Base-by-base conservation (phyloP, 2,888 invertebrate genomes). In the Cybosia mesomella region DNA sequence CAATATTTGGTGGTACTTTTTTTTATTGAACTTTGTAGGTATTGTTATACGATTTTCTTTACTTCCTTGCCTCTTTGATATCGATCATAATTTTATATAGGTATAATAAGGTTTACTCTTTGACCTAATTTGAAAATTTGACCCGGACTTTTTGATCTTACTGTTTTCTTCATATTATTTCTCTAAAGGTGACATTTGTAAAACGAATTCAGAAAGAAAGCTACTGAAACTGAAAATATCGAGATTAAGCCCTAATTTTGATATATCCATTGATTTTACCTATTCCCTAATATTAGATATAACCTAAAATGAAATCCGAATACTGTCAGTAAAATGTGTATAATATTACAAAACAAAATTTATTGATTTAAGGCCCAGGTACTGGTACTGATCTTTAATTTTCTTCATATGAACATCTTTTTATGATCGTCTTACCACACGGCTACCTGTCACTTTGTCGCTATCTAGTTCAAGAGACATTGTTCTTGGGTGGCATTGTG, bases 1-100 rank as follows among this genome's bases (percentile, higher is more conserved):
- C 43, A 39, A 73, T 70, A 76, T 73, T 77, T 77, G 71, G 75
- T 75, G 64, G 64, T 62, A n/a, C 65, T 49, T 66, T 74, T 81
- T 72, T 73, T 68, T 21, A 36, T 58, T 36, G 36, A 34, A 21
- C n/a, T 34, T 58, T 36, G 57, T n/a, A n/a, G n/a, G n/a, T 57
- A 57, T 32, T 57, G 57, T 61, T 8, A 18, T 53, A 59, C 0
- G 7, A 39, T 62, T 21, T 10, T 8, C 24, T 39, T 39, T 18
- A 21, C 15, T 22, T 9, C 8, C 59, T 59, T 39, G 36, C 59
- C 0, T 39, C 11, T 43, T 24, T 60, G 39, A 22, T 58, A 15
- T 59, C 18, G 3, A 13, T 24, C 15, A 24, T 22, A 24, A n/a
- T 34, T 58, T 43, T 32, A 34, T 7, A 13, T 24, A 13, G 0